A percentile compares a stretch with the other conserved stretches of the same genome.
Conservation (phyloP, 2,797 vertebrate species). For the Xenops minutus region DNA sequence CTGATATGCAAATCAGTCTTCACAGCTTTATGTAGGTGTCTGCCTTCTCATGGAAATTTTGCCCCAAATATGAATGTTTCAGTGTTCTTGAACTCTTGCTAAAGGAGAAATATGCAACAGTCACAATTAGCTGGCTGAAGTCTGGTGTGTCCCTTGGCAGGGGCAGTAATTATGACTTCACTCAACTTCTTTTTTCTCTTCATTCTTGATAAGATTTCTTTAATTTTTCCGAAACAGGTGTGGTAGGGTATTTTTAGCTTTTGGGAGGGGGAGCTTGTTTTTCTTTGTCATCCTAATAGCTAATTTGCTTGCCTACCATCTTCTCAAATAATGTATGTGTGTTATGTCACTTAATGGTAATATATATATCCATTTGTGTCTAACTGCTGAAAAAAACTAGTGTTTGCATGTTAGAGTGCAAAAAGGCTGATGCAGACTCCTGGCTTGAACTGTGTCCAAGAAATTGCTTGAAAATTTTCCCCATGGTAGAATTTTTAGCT, state of each 20-base stretch:
- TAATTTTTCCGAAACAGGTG: not conserved
- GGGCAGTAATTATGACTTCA: not conserved
- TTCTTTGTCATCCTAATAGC: not conserved
- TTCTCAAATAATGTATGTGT: not conserved
- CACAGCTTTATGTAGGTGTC: not conserved
- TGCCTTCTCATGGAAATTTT: not conserved
- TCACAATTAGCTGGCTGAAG: not conserved
- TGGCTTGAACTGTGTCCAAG: not conserved
- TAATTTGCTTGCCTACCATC: not conserved
- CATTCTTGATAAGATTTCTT: not conserved
- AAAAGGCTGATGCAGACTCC: not conserved
- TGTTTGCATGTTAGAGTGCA: not conserved
- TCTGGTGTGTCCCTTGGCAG: not conserved
- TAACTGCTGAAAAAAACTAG: not conserved
- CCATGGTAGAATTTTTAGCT: not conserved
- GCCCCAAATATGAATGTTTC: not conserved
- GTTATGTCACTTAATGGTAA: not conserved
- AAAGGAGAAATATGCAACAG: not conserved
- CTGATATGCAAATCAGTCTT: not conserved
- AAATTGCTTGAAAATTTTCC: not conserved
- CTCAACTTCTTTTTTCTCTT: not conserved
- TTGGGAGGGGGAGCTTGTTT: not conserved
- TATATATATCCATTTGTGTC: not conserved
- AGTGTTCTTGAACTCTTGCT: not conserved
- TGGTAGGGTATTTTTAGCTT: not conserved